phyloP scores from a whole-genome alignment of 2,113 vertebrate species.

The Lucifuga dentata region DNA sequence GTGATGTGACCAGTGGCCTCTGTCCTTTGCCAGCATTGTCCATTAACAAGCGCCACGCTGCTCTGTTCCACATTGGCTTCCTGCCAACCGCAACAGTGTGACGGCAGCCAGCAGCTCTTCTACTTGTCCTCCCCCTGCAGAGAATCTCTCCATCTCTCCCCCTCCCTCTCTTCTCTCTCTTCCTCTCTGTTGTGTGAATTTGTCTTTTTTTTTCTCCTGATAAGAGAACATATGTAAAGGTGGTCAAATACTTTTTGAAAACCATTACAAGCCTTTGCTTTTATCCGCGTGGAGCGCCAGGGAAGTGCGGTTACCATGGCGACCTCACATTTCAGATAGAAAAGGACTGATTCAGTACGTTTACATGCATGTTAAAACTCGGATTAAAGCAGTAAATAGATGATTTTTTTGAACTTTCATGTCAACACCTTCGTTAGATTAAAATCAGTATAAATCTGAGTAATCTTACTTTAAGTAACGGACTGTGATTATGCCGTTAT shows the following conservation, averaged over 20 bases:
- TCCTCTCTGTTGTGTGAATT: conserved; percentile 1
- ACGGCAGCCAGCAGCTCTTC: conserved; percentile 55
- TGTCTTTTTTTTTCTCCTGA: conserved; percentile 28
- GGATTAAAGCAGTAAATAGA: too few species aligned
- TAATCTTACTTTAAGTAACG: too few species aligned
- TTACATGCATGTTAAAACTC: too few species aligned
- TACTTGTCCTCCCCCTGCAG: conserved; percentile 8
- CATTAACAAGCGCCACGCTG: conserved; percentile 50
- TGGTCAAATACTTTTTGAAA: conserved; percentile 32
- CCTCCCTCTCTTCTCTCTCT: too few species aligned
- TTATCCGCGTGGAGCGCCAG: conserved; percentile 20
- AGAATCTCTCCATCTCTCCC: conserved; percentile 4
- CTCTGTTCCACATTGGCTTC: conserved; percentile 44
- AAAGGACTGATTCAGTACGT: too few species aligned
- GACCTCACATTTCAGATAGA: not conserved
- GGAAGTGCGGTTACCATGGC: not conserved
- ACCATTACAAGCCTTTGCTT: conserved; percentile 12
- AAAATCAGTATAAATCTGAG: too few species aligned
- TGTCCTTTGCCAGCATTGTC: conserved; percentile 54
- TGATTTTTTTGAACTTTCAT: too few species aligned
- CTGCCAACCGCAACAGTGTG: conserved; percentile 39
- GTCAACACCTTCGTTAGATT: too few species aligned
- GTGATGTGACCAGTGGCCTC: conserved; percentile 50
- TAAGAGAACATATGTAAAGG: conserved; percentile 13
- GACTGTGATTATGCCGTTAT: too few species aligned